A percentile compares a stretch with the other conserved stretches of the same genome.
These are phyloP conservation scores for Scartelaos histophorus DNA, from an alignment of 2,113 vertebrate genomes.

Conservation along the genomic window DNA sequence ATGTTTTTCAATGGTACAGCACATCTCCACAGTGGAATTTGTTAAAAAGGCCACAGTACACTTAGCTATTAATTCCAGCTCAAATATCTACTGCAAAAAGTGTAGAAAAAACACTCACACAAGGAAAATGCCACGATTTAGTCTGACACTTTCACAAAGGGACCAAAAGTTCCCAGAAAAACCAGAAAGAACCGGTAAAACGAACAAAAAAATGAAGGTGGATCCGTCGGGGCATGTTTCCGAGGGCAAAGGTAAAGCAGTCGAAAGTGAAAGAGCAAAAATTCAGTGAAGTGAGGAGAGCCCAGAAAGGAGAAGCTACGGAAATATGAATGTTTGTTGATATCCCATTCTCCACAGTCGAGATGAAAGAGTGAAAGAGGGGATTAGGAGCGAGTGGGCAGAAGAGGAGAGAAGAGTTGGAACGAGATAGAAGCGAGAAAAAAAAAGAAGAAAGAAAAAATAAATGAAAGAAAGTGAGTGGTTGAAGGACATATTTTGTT, in stretches of 20 bases:
- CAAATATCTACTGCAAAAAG: constrained; percentile 17
- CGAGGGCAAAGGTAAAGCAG: constrained; percentile 23
- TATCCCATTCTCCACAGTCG: constrained; percentile 66
- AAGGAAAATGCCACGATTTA: constrained; percentile 36
- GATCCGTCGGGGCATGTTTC: constrained; percentile 12
- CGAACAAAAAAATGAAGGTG: constrained; percentile 26
- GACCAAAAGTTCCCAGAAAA: constrained; percentile 34
- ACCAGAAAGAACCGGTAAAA: constrained; percentile 24
- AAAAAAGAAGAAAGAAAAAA: background rate
- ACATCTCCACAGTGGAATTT: background rate
- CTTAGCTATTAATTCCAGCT: background rate
- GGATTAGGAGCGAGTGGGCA: constrained; percentile 64
- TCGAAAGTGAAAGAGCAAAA: constrained; percentile 9
- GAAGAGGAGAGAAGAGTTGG: constrained; percentile 55
- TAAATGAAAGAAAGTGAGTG: constrained; percentile 15
- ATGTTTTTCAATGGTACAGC: background rate
- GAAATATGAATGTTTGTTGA: constrained; percentile 63
- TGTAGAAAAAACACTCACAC: constrained; percentile 11
- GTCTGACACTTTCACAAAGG: constrained; percentile 37
- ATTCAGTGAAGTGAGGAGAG: background rate
- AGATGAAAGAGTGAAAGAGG: constrained; percentile 66
- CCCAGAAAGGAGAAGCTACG: constrained; percentile 28
- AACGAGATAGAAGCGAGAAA: constrained; percentile 13
- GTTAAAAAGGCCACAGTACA: background rate
- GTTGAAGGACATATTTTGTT: constrained; percentile 24